These are phyloP conservation scores for Chloroceryle inda DNA, from an alignment of 2,797 vertebrate species.

Conservation along the genomic window DNA sequence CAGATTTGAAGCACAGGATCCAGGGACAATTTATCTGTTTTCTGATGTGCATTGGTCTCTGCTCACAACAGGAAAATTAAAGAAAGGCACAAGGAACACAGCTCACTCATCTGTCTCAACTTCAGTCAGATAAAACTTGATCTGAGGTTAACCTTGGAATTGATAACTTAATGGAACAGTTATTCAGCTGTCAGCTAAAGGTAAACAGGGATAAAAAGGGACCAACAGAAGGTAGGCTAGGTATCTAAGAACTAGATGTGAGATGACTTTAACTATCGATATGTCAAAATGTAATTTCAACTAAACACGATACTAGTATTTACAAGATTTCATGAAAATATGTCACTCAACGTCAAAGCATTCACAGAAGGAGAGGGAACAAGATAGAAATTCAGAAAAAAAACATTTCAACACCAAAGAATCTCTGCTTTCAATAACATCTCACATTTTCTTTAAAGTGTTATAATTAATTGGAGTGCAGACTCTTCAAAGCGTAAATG, in stretches of 20 bases:
- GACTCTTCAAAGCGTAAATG: constrained; percentile 33
- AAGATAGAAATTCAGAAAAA: neutral
- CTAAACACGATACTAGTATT: neutral
- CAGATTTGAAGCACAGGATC: neutral
- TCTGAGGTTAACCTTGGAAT: constrained; percentile 21
- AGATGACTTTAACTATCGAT: neutral
- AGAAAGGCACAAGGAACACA: neutral
- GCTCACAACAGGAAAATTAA: constrained; percentile 21
- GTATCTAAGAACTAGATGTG: neutral
- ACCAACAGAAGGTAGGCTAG: neutral
- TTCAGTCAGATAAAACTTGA: constrained; percentile 9
- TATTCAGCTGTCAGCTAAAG: constrained; percentile 46
- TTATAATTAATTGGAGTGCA: constrained; percentile 59
- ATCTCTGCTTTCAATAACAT: constrained; percentile 20
- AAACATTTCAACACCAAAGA: neutral
- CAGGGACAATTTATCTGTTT: neutral
- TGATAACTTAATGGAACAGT: constrained; percentile 51
- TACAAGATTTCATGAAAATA: constrained; percentile 17
- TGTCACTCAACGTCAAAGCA: constrained; percentile 24
- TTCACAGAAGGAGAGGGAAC: neutral
- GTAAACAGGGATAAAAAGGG: constrained; percentile 18
- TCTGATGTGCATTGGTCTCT: neutral
- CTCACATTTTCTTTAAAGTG: constrained; percentile 48
- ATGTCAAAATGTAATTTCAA: neutral
- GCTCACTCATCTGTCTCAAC: neutral